Percentiles rank a stretch among this genome's conserved stretches.
These are phyloP conservation scores for Bhutanitis thaidina DNA, from an alignment of 2,888 invertebrate genomes.

Conservation along the genomic window DNA sequence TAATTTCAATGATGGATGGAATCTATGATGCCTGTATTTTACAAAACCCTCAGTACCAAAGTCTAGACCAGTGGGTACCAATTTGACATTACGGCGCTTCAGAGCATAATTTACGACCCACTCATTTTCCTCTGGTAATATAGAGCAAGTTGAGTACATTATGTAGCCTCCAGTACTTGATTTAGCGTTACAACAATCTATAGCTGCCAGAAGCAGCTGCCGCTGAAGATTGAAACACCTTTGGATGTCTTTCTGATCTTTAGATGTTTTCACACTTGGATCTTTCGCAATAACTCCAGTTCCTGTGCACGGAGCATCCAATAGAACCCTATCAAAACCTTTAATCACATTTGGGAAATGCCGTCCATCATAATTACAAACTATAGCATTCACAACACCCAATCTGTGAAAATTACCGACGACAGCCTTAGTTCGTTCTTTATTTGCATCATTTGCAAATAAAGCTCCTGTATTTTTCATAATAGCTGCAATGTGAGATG, in stretches of 20 bases:
- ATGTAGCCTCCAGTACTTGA: slow-evolving; percentile 96
- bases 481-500: slow-evolving; percentile 97
- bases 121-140: slow-evolving; percentile 99
- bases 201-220: slow-evolving; percentile 95
- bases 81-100: slow-evolving; percentile 94
- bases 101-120: slow-evolving; percentile 97
- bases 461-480: slow-evolving; percentile 99
- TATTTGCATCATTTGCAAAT: slow-evolving; percentile 97
- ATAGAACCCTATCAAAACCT: slow-evolving; percentile 95
- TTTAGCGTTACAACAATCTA: slow-evolving; percentile 96
- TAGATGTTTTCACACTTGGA: slow-evolving; percentile 95
- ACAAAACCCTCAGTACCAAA: slow-evolving; percentile 98
- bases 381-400: slow-evolving; percentile 95
- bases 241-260: slow-evolving; percentile 93
- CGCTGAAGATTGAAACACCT: slow-evolving; percentile 95
- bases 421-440: slow-evolving; percentile 93
- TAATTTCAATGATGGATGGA: slow-evolving; percentile 93
- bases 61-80: slow-evolving; percentile 95
- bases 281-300: slow-evolving; percentile 99
- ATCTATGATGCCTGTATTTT: slow-evolving; percentile 90
- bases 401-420: slow-evolving; percentile 98
- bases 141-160: slow-evolving; percentile 99
- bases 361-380: slow-evolving; percentile 94
- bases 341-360: slow-evolving; percentile 91
- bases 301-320: slow-evolving; percentile 99